Percentiles rank a stretch among this genome's conserved stretches.
Conservation (phyloP, 2,113 vertebrate species). For the Nesospiza acunhae region DNA sequence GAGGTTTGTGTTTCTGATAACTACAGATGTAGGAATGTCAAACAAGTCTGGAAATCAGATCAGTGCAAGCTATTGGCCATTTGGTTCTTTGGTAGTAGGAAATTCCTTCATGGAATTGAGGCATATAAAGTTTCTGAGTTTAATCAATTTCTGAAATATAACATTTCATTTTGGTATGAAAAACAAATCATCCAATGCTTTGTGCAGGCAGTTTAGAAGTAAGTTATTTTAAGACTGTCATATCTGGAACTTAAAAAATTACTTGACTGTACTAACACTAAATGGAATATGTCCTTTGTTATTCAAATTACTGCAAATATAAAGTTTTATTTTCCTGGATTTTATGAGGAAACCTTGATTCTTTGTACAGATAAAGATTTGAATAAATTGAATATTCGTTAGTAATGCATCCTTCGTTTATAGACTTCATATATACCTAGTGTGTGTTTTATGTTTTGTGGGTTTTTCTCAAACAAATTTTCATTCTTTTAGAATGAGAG, state of each 20-base stretch:
- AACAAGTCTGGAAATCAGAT: not conserved
- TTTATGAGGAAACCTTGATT: not conserved
- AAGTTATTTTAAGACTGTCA: fast-evolving
- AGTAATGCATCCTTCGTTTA: not conserved
- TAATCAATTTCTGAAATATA: not conserved
- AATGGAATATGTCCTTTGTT: not conserved
- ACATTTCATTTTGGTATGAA: not conserved
- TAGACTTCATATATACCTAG: not conserved
- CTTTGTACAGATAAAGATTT: not conserved
- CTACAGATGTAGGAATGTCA: not conserved
- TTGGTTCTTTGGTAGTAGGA: not conserved
- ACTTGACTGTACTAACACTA: not conserved
- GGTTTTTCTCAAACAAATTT: not conserved
- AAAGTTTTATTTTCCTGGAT: not conserved
- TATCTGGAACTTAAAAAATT: not conserved
- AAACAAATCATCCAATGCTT: not conserved
- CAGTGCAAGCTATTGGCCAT: fast-evolving
- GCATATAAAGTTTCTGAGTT: not conserved
- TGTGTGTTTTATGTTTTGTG: not conserved
- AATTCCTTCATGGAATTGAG: not conserved
- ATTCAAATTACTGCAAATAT: not conserved
- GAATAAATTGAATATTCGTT: not conserved
- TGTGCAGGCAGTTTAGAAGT: not conserved
- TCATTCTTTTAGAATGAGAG: constrained; percentile 87
- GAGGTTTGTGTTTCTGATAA: not conserved